Base-by-base conservation (phyloP, 2,888 invertebrate genomes). In the Stictocephala bisonia region DNA sequence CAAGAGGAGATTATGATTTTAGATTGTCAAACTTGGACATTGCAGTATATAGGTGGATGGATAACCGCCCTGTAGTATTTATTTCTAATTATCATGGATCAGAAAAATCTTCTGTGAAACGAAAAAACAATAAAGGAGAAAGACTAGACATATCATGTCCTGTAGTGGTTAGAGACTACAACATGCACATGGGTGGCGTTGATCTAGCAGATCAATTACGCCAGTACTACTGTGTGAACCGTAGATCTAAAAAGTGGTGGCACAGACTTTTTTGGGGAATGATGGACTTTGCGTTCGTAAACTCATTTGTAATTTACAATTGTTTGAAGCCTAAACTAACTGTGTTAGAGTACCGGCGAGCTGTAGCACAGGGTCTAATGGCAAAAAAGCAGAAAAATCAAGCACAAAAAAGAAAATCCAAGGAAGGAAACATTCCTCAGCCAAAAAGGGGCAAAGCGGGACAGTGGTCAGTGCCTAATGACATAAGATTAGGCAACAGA, bases 191-290 rank as follows among this genome's bases (percentile, higher is more conserved):
- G 67, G n/a, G 67, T 13, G 50, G 67, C n/a, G 48, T 44, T 22
- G 67, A 67, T 35, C 44, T 67, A 4, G 67, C 67, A 41, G 48
- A 67, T 48, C 67, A 48, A 29, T 13, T 48, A n/a, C n/a, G n/a
- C n/a, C n/a, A 67, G 20, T 50, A 27, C 24, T 67, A 67, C 27
- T 67, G 48, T 26, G 67, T 67, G 11, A 67, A 67, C 26, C 1
- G 67, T 26, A 13, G 50, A 20, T 67, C 67, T 15, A 48, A 15
- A 29, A 67, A 67, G 22, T 67, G 66, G n/a, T n/a, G n/a, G n/a
- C 67, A 29, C 41, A 51, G 67, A n/a, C 67, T 72, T 7, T 72
- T 72, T 26, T 72, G 72, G 72, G 66, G 66, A 2, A 40, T 67
- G 13, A 9, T 72, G 4, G 72, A 72, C 53, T 67, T 67, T 24